These are phyloP conservation scores for Pogoniulus pusillus DNA, from an alignment of 2,797 vertebrate species.

Conservation along the genomic window DNA sequence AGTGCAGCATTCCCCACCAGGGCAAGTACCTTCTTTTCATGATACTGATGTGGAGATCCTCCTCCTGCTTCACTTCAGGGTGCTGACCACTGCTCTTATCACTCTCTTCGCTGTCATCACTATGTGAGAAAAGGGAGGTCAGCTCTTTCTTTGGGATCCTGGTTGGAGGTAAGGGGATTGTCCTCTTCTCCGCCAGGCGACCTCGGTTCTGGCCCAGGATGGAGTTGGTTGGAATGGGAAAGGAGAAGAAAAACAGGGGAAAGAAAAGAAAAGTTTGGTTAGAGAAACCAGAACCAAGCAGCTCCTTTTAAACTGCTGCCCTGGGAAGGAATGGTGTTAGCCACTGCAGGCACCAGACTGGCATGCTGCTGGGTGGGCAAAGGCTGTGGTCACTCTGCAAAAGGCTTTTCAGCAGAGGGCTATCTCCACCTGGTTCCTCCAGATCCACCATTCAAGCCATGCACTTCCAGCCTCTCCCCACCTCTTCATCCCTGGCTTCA, in stretches of 20 bases:
- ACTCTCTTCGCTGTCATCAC: conserved; percentile 90
- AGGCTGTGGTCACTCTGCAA: accelerated
- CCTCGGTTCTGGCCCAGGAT: conserved; percentile 87
- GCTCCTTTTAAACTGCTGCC: not conserved
- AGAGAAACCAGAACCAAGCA: not conserved
- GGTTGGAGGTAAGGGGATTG: conserved; percentile 87
- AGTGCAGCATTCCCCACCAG: not conserved
- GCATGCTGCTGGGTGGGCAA: not conserved
- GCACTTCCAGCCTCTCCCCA: not conserved
- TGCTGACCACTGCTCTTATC: conserved; percentile 86
- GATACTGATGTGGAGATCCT: conserved; percentile 90
- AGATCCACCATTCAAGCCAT: not conserved
- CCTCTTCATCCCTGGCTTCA: not conserved
- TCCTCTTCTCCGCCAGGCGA: conserved; percentile 96
- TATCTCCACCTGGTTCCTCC: accelerated
- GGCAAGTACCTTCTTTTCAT: conserved; percentile 95
- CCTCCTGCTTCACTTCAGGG: conserved; percentile 92
- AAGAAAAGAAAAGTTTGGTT: not conserved
- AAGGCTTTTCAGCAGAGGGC: not conserved
- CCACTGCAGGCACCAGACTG: not conserved
- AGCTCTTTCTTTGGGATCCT: conserved; percentile 92
- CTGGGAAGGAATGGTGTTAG: not conserved
- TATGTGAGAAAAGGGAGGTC: conserved; percentile 84
- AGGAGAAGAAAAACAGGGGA: not conserved
- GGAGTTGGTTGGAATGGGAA: not conserved